Percentiles rank a stretch among this genome's conserved stretches.
Evolutionary conservation across 2,888 invertebrate genomes (phyloP).

Genomic region (Acanthococcus lagerstroemiae): DNA sequence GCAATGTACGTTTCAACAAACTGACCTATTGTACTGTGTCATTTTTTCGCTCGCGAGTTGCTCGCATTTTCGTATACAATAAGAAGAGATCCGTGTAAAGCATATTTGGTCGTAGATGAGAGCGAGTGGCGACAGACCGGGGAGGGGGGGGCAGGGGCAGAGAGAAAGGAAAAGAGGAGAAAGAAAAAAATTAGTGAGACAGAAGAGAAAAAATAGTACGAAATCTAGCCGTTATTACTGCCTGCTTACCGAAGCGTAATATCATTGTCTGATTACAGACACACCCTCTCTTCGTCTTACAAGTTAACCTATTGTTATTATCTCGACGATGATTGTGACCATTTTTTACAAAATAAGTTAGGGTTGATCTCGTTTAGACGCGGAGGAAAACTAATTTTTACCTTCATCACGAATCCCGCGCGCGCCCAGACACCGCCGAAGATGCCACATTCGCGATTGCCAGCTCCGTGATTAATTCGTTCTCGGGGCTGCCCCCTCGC

Average conservation of each 20-base stretch:
- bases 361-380: conserved; percentile 12
- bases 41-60: too few relatives aligned
- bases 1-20: too few relatives aligned
- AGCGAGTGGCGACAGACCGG: too few relatives aligned
- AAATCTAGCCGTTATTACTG: conserved; percentile 21
- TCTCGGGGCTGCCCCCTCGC: background rate
- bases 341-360: conserved; percentile 15
- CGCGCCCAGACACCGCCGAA: too few relatives aligned
- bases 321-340: conserved; percentile 20
- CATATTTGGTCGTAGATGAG: too few relatives aligned
- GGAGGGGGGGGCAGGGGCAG: too few relatives aligned
- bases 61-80: too few relatives aligned
- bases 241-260: conserved; percentile 27
- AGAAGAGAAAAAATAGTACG: background rate
- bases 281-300: conserved; percentile 22
- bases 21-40: too few relatives aligned
- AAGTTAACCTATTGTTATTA: conserved; percentile 23
- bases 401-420: conserved; percentile 3
- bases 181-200: background rate
- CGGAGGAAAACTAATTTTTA: conserved; percentile 11
- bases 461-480: conserved; percentile 16
- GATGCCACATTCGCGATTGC: conserved; percentile 19
- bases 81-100: too few relatives aligned
- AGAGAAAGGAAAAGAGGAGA: background rate
- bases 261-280: conserved; percentile 29